Evolutionary conservation across 2,888 invertebrate genomes (phyloP).

Genomic region (Chalcosyrphus nemorum): DNA sequence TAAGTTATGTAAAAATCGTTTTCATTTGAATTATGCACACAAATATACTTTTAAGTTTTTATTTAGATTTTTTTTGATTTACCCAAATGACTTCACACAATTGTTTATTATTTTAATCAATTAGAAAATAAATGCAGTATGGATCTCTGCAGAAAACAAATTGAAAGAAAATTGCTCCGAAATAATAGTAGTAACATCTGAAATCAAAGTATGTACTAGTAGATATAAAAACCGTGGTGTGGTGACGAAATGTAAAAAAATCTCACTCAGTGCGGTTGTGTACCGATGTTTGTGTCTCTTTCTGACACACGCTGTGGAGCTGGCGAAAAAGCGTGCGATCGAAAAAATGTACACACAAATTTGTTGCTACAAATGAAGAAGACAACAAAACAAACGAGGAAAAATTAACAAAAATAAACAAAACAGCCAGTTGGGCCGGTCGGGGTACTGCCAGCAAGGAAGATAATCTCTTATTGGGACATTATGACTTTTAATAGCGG

Average conservation of each 20-base stretch:
- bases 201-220: constrained; percentile 59
- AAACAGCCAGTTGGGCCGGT: constrained; percentile 36
- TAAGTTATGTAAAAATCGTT: constrained; percentile 56
- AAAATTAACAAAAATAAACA: constrained; percentile 66
- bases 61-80: constrained; percentile 35
- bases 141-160: constrained; percentile 31
- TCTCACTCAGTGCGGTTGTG: constrained; percentile 53
- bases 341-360: constrained; percentile 30
- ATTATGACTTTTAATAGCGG: background rate
- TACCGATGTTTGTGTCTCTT: constrained; percentile 25
- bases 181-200: constrained; percentile 31
- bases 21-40: constrained; percentile 33
- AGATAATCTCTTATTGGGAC: constrained; percentile 29
- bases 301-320: background rate
- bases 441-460: constrained; percentile 36
- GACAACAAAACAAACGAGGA: constrained; percentile 53
- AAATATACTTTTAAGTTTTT: constrained; percentile 31
- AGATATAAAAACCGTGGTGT: constrained; percentile 49
- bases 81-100: constrained; percentile 10
- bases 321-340: constrained; percentile 11
- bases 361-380: constrained; percentile 52
- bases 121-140: constrained; percentile 39
- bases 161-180: constrained; percentile 25
- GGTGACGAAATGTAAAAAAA: constrained; percentile 62
- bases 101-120: constrained; percentile 35